Percentiles rank a stretch among this genome's conserved stretches.
These are phyloP conservation scores for Polymixis lichenea DNA, from an alignment of 2,888 invertebrate species.

Conservation along the genomic window DNA sequence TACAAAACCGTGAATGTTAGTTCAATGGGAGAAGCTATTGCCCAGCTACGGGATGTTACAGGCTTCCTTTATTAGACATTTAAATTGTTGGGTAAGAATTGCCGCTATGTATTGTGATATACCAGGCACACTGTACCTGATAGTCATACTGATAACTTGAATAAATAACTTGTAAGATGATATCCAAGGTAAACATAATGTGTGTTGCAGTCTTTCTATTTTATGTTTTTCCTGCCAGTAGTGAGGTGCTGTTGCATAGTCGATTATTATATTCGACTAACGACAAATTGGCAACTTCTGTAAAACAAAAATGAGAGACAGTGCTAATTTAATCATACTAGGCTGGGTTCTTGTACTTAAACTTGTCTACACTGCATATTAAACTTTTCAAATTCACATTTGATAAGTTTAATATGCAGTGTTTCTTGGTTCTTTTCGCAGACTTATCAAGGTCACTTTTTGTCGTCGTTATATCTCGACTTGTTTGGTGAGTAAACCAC, in stretches of 20 bases:
- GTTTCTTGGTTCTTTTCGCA: neutral
- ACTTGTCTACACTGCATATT: too few species aligned
- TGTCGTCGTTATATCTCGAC: neutral
- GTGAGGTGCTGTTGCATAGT: constrained; percentile 8
- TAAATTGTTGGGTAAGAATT: neutral
- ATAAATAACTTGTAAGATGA: neutral
- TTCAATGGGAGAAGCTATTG: neutral
- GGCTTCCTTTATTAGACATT: neutral
- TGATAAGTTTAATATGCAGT: neutral
- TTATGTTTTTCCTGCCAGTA: neutral
- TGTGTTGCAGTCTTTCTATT: neutral
- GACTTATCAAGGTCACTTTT: neutral
- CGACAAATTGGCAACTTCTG: neutral
- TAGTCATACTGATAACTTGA: neutral
- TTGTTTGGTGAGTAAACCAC: neutral
- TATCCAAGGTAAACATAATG: neutral
- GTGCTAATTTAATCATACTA: neutral
- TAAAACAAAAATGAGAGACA: neutral
- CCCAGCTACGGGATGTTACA: neutral
- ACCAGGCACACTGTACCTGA: constrained; percentile 26
- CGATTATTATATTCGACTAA: constrained; percentile 43
- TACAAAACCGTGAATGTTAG: neutral
- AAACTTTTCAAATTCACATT: too few species aligned
- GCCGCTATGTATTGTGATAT: neutral
- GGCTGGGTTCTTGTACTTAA: neutral